Evolutionary conservation across 2,888 invertebrate species (phyloP).

Genomic region (Clitarchus hookeri): DNA sequence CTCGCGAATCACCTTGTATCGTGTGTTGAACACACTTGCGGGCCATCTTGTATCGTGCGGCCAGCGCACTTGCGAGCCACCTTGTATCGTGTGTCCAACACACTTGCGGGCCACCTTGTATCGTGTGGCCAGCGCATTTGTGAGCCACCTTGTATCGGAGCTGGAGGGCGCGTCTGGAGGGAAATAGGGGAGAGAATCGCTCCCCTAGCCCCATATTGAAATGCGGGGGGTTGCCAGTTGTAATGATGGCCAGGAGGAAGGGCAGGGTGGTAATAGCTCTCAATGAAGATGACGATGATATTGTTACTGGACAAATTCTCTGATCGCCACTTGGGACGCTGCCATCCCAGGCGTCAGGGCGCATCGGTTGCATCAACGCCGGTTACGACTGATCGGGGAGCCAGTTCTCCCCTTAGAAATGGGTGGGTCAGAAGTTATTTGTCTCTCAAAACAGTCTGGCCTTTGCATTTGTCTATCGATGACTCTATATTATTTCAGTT

Average conservation of each 20-base stretch:
- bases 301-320: conserved; percentile 21
- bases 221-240: conserved; percentile 2
- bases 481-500: too few species aligned
- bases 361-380: not conserved
- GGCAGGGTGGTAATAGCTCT: conserved; percentile 17
- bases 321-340: conserved; percentile 7
- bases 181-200: not conserved
- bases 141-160: not conserved
- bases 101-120: too few species aligned
- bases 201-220: not conserved
- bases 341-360: not conserved
- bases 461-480: too few species aligned
- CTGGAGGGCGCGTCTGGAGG: not conserved
- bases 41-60: too few species aligned
- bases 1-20: too few species aligned
- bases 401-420: not conserved
- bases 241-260: not conserved
- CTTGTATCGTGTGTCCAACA: too few species aligned
- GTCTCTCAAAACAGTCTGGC: too few species aligned
- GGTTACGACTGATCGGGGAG: not conserved
- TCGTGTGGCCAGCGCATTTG: not conserved
- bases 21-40: too few species aligned
- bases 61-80: too few species aligned
- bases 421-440: too few species aligned
- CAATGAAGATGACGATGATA: conserved; percentile 25